Conservation (phyloP, 2,888 invertebrate species). For the Noctua janthe region DNA sequence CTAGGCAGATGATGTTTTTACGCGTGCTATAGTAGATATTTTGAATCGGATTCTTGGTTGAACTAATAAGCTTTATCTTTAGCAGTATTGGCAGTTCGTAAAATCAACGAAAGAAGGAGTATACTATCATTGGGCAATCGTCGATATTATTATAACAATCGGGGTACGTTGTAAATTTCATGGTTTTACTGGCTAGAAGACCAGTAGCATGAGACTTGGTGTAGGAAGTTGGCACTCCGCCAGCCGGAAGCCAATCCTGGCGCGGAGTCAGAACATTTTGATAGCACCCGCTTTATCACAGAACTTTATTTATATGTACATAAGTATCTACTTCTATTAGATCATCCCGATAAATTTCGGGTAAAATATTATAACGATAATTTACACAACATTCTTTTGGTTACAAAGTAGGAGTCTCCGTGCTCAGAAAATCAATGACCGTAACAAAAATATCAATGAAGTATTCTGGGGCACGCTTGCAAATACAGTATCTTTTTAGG, state of each 20-base stretch:
- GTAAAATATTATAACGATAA: slow-evolving; percentile 58
- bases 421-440: slow-evolving; percentile 55
- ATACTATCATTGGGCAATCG: background rate
- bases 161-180: slow-evolving; percentile 69
- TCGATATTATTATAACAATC: slow-evolving; percentile 47
- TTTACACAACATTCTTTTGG: slow-evolving; percentile 51
- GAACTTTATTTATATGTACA: slow-evolving; percentile 68
- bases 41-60: background rate
- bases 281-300: slow-evolving; percentile 79
- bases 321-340: slow-evolving; percentile 61
- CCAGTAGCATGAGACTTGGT: slow-evolving; percentile 69
- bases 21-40: background rate
- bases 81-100: background rate
- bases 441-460: slow-evolving; percentile 52
- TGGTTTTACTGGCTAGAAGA: slow-evolving; percentile 74
- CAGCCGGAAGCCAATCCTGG: slow-evolving; percentile 85
- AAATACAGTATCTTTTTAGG: slow-evolving; percentile 42
- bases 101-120: background rate
- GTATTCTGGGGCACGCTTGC: slow-evolving; percentile 42
- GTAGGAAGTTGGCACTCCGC: slow-evolving; percentile 80
- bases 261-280: slow-evolving; percentile 83
- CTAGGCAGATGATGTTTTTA: background rate
- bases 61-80: background rate
- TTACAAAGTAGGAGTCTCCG: slow-evolving; percentile 27
- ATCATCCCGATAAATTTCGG: slow-evolving; percentile 62